phyloP scores from a whole-genome alignment of 2,888 invertebrate species.

The Chirona hameri region DNA sequence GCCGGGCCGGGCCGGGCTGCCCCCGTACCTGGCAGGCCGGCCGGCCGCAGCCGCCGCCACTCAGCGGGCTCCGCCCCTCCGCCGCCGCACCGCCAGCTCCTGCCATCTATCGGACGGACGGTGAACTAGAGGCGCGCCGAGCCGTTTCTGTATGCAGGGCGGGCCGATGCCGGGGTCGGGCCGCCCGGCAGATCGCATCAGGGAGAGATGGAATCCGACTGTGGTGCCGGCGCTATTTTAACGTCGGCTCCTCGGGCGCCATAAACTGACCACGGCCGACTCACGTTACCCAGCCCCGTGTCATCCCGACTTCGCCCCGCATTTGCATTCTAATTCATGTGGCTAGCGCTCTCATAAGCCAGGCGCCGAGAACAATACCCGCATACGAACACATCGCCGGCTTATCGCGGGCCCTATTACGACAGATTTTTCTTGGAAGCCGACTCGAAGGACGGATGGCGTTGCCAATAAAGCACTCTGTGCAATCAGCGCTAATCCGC shows the following conservation, averaged over 20 bases:
- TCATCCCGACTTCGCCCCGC: not conserved
- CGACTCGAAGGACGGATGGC: not conserved
- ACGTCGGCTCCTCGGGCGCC: not conserved
- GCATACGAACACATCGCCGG: not conserved
- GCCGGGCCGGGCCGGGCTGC: not conserved
- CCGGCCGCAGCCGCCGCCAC: not conserved
- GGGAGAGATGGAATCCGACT: not conserved
- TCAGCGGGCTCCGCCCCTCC: not conserved
- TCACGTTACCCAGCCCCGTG: not conserved
- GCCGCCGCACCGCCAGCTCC: constrained; percentile 22
- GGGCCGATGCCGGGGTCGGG: not conserved
- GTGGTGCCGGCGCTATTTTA: not conserved
- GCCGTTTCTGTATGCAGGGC: not conserved
- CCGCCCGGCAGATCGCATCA: not conserved
- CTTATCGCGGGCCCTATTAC: not conserved
- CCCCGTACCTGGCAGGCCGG: not conserved
- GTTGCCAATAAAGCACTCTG: not conserved
- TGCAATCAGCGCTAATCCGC: not conserved
- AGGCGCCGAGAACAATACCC: not conserved
- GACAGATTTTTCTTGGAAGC: not conserved
- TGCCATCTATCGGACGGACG: not conserved
- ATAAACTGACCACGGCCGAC: not conserved
- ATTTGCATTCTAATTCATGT: not conserved
- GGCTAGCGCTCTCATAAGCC: not conserved
- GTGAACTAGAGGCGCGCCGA: not conserved